A percentile compares a stretch with the other conserved stretches of the same genome.
These are phyloP conservation scores for Hiodon tergisus DNA, from an alignment of 2,113 vertebrate genomes.

Conservation along the genomic window DNA sequence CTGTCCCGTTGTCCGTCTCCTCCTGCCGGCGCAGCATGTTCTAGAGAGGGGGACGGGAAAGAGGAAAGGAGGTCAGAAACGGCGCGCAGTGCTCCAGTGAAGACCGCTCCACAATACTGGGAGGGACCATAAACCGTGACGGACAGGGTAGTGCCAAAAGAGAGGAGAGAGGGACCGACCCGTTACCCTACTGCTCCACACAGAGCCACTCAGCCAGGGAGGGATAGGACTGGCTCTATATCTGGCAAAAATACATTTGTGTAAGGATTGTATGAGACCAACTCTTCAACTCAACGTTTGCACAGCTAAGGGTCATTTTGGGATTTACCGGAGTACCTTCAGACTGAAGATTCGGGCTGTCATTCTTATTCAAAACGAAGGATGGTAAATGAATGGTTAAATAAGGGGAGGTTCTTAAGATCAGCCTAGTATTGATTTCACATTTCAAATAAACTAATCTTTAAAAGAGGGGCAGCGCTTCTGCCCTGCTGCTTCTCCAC, in stretches of 20 bases:
- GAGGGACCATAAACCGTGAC: not conserved
- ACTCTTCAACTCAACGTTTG: too few species aligned
- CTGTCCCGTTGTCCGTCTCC: conserved; percentile 82
- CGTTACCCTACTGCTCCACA: not conserved
- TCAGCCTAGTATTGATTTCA: too few species aligned
- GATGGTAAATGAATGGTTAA: too few species aligned
- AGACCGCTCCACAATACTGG: not conserved
- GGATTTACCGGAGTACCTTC: too few species aligned
- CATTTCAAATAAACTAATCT: too few species aligned
- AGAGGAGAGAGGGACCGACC: not conserved
- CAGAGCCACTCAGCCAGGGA: not conserved
- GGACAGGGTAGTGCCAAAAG: not conserved
- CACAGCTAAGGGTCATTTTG: too few species aligned
- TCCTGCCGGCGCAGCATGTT: conserved; percentile 85
- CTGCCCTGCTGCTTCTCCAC: not conserved
- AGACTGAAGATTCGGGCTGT: too few species aligned
- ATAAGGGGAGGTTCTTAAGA: too few species aligned
- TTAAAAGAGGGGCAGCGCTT: not conserved
- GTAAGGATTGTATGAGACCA: too few species aligned
- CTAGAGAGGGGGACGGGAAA: conserved; percentile 48
- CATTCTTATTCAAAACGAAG: too few species aligned
- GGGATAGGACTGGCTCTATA: conserved; percentile 19
- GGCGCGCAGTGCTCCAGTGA: not conserved
- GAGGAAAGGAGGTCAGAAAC: not conserved
- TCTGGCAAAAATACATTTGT: too few species aligned